A percentile compares a stretch with the other conserved stretches of the same genome.
phyloP scores from a whole-genome alignment of 2,888 invertebrate species.

The Ormyrus nitidulus region DNA sequence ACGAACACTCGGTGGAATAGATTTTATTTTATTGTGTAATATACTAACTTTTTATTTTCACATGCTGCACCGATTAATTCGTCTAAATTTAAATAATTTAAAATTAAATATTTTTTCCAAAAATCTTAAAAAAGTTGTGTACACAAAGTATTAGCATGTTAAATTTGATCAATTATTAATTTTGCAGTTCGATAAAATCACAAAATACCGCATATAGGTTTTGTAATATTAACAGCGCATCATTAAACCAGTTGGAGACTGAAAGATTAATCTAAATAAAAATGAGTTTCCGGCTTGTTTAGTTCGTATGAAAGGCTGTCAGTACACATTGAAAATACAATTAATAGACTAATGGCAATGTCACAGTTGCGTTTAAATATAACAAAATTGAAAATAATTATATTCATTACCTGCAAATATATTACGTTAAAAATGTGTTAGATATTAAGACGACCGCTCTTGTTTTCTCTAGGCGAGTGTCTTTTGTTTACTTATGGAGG shows the following conservation, averaged over 20 bases:
- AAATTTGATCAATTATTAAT: conserved; percentile 40
- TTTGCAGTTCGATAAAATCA: conserved; percentile 53
- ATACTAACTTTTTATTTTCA: conserved; percentile 40
- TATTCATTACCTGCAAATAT: conserved; percentile 62
- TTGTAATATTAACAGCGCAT: conserved; percentile 62
- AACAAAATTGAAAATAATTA: conserved; percentile 59
- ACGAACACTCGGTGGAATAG: conserved; percentile 44
- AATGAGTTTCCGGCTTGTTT: conserved; percentile 52
- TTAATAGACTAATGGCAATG: conserved; percentile 51
- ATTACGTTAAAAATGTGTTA: conserved; percentile 58
- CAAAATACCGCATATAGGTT: conserved; percentile 60
- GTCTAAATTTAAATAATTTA: neutral
- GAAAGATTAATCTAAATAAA: conserved; percentile 53
- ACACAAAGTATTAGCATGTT: conserved; percentile 54
- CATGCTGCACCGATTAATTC: conserved; percentile 24
- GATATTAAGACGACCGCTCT: no score
- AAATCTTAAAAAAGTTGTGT: conserved; percentile 47
- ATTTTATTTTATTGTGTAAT: conserved; percentile 38
- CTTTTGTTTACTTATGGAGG: conserved; percentile 1
- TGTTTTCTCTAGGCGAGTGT: no score
- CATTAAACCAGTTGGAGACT: conserved; percentile 61
- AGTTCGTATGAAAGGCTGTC: conserved; percentile 45
- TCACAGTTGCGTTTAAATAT: conserved; percentile 57
- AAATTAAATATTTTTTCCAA: neutral
- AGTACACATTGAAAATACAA: conserved; percentile 42